Percentiles rank a stretch among this genome's conserved stretches.
These are phyloP conservation scores for Alcedo atthis DNA, from an alignment of 2,797 vertebrate genomes.

Conservation along the genomic window DNA sequence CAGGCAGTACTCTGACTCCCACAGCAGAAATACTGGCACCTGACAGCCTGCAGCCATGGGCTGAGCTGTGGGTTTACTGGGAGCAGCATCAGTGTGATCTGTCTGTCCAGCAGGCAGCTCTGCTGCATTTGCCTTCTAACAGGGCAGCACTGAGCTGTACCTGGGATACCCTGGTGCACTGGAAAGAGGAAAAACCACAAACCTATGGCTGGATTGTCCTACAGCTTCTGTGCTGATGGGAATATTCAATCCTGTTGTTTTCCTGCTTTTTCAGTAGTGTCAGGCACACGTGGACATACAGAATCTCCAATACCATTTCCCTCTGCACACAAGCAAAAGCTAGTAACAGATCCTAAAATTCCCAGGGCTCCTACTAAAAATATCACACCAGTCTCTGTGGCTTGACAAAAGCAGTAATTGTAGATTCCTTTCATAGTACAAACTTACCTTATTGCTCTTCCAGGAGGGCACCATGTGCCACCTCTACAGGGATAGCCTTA, in stretches of 20 bases:
- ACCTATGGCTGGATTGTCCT: background rate
- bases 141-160: background rate
- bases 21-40: background rate
- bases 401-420: background rate
- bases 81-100: background rate
- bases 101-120: background rate
- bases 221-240: background rate
- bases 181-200: background rate
- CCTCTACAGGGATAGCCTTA: background rate
- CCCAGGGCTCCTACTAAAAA: background rate
- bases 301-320: background rate
- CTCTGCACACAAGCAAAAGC: background rate
- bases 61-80: background rate
- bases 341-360: background rate
- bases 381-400: background rate
- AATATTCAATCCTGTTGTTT: background rate
- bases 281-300: background rate
- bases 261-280: slow-evolving; percentile 2
- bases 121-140: background rate
- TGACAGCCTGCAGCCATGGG: background rate
- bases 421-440: background rate
- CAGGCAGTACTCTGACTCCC: background rate
- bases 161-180: background rate
- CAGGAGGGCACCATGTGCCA: slow-evolving; percentile 48
- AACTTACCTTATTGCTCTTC: slow-evolving; percentile 77